phyloP scores from a whole-genome alignment of 1,140 invertebrate genomes.

The Drosophila asahinai region DNA sequence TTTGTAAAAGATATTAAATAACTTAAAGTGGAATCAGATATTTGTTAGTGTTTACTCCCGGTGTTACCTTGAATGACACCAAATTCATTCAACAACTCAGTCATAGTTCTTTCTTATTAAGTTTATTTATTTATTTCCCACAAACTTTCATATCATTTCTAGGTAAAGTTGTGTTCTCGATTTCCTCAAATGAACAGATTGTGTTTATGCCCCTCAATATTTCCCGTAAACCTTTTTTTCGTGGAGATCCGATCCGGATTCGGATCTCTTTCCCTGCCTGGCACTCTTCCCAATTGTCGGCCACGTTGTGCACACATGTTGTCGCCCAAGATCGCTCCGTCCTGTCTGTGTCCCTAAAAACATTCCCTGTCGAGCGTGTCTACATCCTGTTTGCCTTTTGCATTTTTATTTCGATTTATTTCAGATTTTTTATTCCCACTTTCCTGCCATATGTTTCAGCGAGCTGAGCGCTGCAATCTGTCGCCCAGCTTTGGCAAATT shows the following conservation, averaged over 20 bases:
- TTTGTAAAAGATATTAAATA: background rate
- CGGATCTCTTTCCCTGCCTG: slow-evolving; percentile 21
- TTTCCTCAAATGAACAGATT: slow-evolving; percentile 6
- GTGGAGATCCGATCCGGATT: slow-evolving; percentile 14
- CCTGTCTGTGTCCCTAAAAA: slow-evolving; percentile 22
- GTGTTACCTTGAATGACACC: background rate
- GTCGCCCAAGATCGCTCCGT: slow-evolving; percentile 49
- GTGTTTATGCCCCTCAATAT: slow-evolving; percentile 22
- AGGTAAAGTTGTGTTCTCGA: slow-evolving; percentile 9
- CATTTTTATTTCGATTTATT: slow-evolving; percentile 54
- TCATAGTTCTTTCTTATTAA: background rate
- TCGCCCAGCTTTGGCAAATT: slow-evolving; percentile 57
- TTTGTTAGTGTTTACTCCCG: background rate
- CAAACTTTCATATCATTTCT: slow-evolving; percentile 1
- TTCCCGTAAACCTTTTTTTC: slow-evolving; percentile 32
- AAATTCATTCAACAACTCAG: background rate
- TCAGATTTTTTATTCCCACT: slow-evolving; percentile 44
- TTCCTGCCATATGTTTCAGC: slow-evolving; percentile 54
- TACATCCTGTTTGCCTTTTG: slow-evolving; percentile 77
- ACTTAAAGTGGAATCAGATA: background rate
- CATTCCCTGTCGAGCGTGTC: slow-evolving; percentile 51
- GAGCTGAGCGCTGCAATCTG: slow-evolving; percentile 30
- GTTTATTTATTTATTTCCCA: slow-evolving; percentile 3
- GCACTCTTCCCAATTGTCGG: slow-evolving; percentile 31
- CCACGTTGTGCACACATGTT: slow-evolving; percentile 77